Evolutionary conservation across 1,140 invertebrate genomes (phyloP).

Genomic region (Drosophila lowei): DNA sequence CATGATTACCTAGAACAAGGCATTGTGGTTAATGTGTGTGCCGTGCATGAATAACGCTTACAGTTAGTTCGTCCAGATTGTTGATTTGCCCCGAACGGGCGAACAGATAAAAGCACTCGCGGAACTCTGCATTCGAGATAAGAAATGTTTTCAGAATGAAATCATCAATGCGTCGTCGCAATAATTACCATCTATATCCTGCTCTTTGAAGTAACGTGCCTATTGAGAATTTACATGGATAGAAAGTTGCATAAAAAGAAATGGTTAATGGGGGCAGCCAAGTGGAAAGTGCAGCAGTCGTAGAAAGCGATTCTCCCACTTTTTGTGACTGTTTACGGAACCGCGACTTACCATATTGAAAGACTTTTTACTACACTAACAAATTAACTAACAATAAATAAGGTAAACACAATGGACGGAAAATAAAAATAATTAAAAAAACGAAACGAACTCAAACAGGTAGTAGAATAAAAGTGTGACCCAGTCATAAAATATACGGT

Average conservation of each 20-base stretch:
- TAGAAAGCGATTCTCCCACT: constrained; percentile 17
- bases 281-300: constrained; percentile 52
- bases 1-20: constrained; percentile 86
- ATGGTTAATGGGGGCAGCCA: constrained; percentile 44
- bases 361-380: not conserved
- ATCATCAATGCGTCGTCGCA: constrained; percentile 34
- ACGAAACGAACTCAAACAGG: constrained; percentile 42
- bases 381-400: constrained; percentile 19
- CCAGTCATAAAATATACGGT: not conserved
- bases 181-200: constrained; percentile 91
- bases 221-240: constrained; percentile 69
- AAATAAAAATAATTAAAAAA: constrained; percentile 28
- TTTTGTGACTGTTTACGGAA: fast-evolving
- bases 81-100: constrained; percentile 93
- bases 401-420: constrained; percentile 15
- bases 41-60: constrained; percentile 83
- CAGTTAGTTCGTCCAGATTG: constrained; percentile 94
- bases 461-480: constrained; percentile 34
- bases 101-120: constrained; percentile 97
- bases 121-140: constrained; percentile 88
- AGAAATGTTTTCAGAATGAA: constrained; percentile 51
- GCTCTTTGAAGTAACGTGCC: constrained; percentile 92
- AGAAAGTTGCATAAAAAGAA: constrained; percentile 43
- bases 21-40: not conserved
- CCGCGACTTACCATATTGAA: constrained; percentile 26